Evolutionary conservation across 2,113 vertebrate species (phyloP).

Genomic region (Percopsis transmontana): DNA sequence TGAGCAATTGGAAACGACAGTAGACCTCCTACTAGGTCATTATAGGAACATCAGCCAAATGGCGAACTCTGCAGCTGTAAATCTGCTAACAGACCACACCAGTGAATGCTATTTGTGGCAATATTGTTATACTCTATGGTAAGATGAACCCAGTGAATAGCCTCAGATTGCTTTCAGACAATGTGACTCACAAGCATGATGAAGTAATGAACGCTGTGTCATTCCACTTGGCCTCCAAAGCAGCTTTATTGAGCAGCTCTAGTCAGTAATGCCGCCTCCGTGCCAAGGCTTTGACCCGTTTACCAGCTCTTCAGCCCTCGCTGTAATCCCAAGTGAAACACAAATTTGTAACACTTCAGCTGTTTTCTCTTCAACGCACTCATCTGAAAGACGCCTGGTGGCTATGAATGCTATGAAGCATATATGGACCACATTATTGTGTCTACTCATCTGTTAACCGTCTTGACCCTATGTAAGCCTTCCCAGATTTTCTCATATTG

Average conservation of each 20-base stretch:
- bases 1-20: too few species aligned
- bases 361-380: slow-evolving; percentile 62
- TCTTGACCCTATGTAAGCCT: neutral
- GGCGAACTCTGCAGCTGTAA: neutral
- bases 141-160: neutral
- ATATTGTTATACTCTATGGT: neutral
- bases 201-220: slow-evolving; percentile 2
- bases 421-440: slow-evolving; percentile 29
- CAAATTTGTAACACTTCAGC: slow-evolving; percentile 71
- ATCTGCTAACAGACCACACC: neutral
- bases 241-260: slow-evolving; percentile 6
- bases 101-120: neutral
- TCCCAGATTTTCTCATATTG: neutral
- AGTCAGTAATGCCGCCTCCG: slow-evolving; percentile 6
- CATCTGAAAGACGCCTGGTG: slow-evolving; percentile 74
- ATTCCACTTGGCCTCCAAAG: slow-evolving; percentile 21
- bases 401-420: slow-evolving; percentile 33
- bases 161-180: neutral
- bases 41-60: neutral
- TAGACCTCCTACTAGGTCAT: neutral
- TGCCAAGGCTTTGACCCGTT: slow-evolving; percentile 49
- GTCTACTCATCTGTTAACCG: neutral
- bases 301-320: slow-evolving; percentile 55
- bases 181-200: neutral
- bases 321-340: slow-evolving; percentile 71